phyloP scores from a whole-genome alignment of 2,888 invertebrate genomes.

The Acleris sparsana region DNA sequence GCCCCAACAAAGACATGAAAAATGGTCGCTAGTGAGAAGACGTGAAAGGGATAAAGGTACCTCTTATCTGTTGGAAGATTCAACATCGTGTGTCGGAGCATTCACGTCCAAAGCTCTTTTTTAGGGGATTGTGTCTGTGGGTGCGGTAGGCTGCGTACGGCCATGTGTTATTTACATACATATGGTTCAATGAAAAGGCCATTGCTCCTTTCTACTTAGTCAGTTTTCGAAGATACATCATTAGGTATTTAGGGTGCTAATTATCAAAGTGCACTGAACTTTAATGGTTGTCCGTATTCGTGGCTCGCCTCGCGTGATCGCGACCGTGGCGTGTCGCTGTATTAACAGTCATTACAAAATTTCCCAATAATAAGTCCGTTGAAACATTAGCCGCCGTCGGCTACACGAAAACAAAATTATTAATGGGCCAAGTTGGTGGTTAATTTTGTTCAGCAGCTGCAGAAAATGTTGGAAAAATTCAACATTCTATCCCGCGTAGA shows the following conservation, averaged over 20 bases:
- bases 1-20: constrained; percentile 77
- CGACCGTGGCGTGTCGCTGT: constrained; percentile 67
- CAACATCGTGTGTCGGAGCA: constrained; percentile 57
- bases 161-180: constrained; percentile 26
- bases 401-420: constrained; percentile 78
- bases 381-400: constrained; percentile 71
- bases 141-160: constrained; percentile 14
- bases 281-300: constrained; percentile 55
- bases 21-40: constrained; percentile 70
- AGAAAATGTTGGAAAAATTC: constrained; percentile 65
- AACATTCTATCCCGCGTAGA: constrained; percentile 52
- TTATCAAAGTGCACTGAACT: constrained; percentile 58
- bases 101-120: constrained; percentile 55
- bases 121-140: constrained; percentile 40
- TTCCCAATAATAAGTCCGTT: constrained; percentile 75
- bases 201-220: no score
- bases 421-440: constrained; percentile 74
- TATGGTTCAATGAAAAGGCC: no score
- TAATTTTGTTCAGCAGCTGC: constrained; percentile 70
- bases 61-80: constrained; percentile 71
- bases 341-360: constrained; percentile 80
- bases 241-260: constrained; percentile 23
- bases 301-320: constrained; percentile 64
- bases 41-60: constrained; percentile 76
- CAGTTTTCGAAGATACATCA: background rate